A percentile compares a stretch with the other conserved stretches of the same genome.
phyloP scores from a whole-genome alignment of 2,888 invertebrate genomes.

The Nemurella pictetii region DNA sequence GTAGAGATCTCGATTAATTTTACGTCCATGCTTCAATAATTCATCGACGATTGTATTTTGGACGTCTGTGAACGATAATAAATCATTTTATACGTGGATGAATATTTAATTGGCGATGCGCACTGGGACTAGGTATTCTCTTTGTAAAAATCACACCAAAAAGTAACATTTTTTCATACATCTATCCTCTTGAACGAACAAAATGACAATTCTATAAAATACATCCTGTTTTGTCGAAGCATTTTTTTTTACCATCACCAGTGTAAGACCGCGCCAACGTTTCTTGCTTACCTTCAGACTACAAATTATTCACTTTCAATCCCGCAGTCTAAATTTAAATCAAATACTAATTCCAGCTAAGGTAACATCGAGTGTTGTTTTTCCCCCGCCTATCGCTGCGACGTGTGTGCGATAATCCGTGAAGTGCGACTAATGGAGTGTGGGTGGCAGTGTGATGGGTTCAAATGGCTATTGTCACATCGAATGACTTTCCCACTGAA shows the following conservation, averaged over 20 bases:
- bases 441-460: slow-evolving; percentile 6
- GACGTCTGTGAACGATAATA: not conserved
- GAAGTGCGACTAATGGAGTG: slow-evolving; percentile 14
- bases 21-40: slow-evolving; percentile 8
- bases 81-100: not conserved
- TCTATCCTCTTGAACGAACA: not conserved
- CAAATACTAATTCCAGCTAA: not conserved
- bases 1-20: slow-evolving; percentile 14
- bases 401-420: not conserved
- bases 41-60: not conserved
- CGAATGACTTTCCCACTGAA: slow-evolving; percentile 9
- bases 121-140: not conserved
- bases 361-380: not conserved
- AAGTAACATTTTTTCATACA: not conserved
- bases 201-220: not conserved
- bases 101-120: not conserved
- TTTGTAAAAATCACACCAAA: not conserved
- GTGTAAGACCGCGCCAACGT: no score
- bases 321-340: not conserved
- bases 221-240: not conserved
- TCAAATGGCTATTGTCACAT: slow-evolving; percentile 28
- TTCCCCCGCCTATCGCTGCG: not conserved
- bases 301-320: not conserved
- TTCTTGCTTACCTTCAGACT: no score
- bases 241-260: no score